Conservation (phyloP, 2,888 invertebrate species). For the Athalia circularis region DNA sequence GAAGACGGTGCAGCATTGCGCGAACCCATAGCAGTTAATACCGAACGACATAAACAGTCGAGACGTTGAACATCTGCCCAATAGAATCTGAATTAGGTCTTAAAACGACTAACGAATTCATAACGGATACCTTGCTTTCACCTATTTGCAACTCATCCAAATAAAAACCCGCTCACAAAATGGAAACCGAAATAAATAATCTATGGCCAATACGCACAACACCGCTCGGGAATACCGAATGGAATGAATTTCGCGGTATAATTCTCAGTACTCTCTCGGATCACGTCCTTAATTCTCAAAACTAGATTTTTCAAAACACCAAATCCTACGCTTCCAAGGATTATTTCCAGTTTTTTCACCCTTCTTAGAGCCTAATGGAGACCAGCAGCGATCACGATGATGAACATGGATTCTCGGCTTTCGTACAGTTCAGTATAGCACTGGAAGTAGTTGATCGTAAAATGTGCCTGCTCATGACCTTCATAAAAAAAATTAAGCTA, state of each 20-base stretch:
- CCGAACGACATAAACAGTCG: slow-evolving; percentile 12
- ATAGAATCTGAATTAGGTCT: slow-evolving; percentile 44
- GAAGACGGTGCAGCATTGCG: slow-evolving; percentile 1
- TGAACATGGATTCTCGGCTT: no score
- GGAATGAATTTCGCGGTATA: slow-evolving; percentile 19
- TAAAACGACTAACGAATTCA: slow-evolving; percentile 41
- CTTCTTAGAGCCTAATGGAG: no score
- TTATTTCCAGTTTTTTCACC: no score
- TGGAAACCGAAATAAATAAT: slow-evolving; percentile 19
- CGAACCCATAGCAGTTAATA: not conserved
- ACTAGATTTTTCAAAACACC: no score
- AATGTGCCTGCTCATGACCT: not conserved
- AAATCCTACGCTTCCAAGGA: no score
- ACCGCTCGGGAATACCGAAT: slow-evolving; percentile 29
- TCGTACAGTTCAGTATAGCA: not conserved
- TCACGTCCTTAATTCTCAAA: no score
- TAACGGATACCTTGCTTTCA: slow-evolving; percentile 35
- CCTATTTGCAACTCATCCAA: slow-evolving; percentile 38
- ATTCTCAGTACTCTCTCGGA: not conserved
- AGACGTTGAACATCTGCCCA: slow-evolving; percentile 19
- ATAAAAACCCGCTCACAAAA: slow-evolving; percentile 31
- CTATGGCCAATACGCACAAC: slow-evolving; percentile 3
- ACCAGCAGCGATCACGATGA: no score
- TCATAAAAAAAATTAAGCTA: slow-evolving; percentile 1
- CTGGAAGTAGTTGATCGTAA: not conserved